Base-by-base conservation (phyloP, 2,113 vertebrate genomes). In the Zosterops pallidus region DNA sequence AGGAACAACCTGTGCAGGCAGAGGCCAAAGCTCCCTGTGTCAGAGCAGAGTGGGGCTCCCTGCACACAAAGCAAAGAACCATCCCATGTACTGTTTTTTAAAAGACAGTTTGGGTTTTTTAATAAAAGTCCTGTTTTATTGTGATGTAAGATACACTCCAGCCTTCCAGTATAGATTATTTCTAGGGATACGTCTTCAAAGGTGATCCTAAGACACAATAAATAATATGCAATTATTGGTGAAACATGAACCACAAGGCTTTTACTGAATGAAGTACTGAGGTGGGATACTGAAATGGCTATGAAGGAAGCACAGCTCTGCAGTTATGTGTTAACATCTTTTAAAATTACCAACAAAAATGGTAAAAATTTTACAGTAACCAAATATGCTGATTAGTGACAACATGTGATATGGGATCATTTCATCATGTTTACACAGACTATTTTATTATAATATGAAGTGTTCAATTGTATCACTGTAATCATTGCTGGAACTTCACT, bases 71-170 rank as follows among this genome's bases (percentile, higher is more conserved):
- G 31, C 19, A 46, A 78, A 81, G 78, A 9, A 57, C 2, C 5
- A 63, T 50, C 62, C 24, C 4, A 49, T 7, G 4, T 16, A 19
- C 9, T 67, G 10, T 0, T 46, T 33, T 44, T 25, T 11, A 35
- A 44, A 69, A 29, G 2, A 25, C 2, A 3, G 2, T 9, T 49
- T 41, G 15, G 10, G 1, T 0, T 24, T 18, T 42, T 23, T 26
- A 3, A 28, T 17, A 26, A 24, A 65, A n/a, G 33, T 13, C 37
- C 25, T 52, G 4, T 1, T 52, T 90, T 41, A 22, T 23, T 60
- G 4, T 57, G 37, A 72, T 9, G 5, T 68, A 19, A 42, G 11
- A 41, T 35, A 23, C 37, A 37, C 16, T 37, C 39, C 11, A 37
- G 10, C 35, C 18, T 31, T 69, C 29, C 59, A 37, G 5, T 17